Conservation (phyloP, 2,888 invertebrate genomes). For the Lobophora halterata region DNA sequence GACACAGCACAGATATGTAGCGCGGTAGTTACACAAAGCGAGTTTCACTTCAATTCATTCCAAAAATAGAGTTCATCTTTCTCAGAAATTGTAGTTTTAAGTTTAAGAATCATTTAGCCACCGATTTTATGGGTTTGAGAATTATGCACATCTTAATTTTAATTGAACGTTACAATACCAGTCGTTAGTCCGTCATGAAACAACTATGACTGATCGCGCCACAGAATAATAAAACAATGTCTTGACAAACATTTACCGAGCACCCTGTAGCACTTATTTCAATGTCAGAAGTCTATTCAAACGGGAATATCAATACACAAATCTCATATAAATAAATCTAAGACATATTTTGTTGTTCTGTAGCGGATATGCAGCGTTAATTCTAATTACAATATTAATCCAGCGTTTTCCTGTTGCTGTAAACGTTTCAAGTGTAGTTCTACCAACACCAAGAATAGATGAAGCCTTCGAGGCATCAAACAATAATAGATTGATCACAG, state of each 20-base stretch:
- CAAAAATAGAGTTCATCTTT: slow-evolving; percentile 34
- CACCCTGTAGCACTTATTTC: no score
- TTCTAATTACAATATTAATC: slow-evolving; percentile 17
- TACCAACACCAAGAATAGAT: slow-evolving; percentile 39
- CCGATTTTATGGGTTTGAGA: slow-evolving; percentile 29
- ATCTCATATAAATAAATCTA: no score
- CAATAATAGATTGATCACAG: slow-evolving; percentile 64
- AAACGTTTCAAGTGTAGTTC: slow-evolving; percentile 22
- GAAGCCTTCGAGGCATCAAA: slow-evolving; percentile 59
- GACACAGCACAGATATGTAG: slow-evolving; percentile 72
- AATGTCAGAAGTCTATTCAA: no score
- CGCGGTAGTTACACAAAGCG: slow-evolving; percentile 57
- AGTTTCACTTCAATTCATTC: slow-evolving; percentile 39
- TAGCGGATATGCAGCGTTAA: slow-evolving; percentile 4
- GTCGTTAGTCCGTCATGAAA: slow-evolving; percentile 48
- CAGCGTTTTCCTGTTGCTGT: slow-evolving; percentile 17
- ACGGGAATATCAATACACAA: no score
- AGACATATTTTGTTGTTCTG: slow-evolving; percentile 4
- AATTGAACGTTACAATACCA: slow-evolving; percentile 48
- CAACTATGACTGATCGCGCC: slow-evolving; percentile 26
- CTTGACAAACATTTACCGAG: background rate
- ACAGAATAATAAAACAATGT: slow-evolving; percentile 9
- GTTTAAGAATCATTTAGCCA: slow-evolving; percentile 31
- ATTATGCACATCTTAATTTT: slow-evolving; percentile 30
- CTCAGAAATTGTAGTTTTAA: slow-evolving; percentile 16